Evolutionary conservation across 2,797 vertebrate genomes (phyloP).

Genomic region (Siniperca scherzeri): DNA sequence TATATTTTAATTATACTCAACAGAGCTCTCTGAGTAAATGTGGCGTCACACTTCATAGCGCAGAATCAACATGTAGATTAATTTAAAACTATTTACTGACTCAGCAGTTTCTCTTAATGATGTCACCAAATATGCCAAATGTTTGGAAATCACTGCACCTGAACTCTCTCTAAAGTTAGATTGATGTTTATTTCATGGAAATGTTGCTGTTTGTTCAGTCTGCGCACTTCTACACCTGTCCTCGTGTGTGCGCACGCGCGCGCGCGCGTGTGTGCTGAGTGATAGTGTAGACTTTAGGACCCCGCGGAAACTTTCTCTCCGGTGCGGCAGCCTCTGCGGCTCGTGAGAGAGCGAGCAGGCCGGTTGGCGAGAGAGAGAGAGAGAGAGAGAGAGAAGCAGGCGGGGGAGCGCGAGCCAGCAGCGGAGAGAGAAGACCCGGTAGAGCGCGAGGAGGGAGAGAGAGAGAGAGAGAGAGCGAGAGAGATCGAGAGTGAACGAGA

Average conservation of each 20-base stretch:
- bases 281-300: constrained; percentile 71
- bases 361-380: constrained; percentile 30
- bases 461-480: constrained; percentile 57
- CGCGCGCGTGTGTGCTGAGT: neutral
- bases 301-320: constrained; percentile 69
- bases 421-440: constrained; percentile 69
- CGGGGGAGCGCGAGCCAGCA: constrained; percentile 65
- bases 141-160: neutral
- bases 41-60: neutral
- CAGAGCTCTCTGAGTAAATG: too few species aligned
- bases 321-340: constrained; percentile 77
- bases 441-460: constrained; percentile 68
- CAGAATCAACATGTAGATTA: neutral
- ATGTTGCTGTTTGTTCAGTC: too few species aligned
- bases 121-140: neutral
- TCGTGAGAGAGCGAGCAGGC: constrained; percentile 57
- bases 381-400: constrained; percentile 49
- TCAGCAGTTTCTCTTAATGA: neutral
- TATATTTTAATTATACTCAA: neutral
- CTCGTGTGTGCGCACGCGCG: neutral
- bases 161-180: neutral
- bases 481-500: constrained; percentile 61
- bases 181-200: neutral
- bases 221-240: constrained; percentile 22
- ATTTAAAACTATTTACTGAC: neutral